Evolutionary conservation across 2,888 invertebrate genomes (phyloP), one percentile per base, ranked within the genome.

Genomic region (Trissolcus brochymenae): DNA sequence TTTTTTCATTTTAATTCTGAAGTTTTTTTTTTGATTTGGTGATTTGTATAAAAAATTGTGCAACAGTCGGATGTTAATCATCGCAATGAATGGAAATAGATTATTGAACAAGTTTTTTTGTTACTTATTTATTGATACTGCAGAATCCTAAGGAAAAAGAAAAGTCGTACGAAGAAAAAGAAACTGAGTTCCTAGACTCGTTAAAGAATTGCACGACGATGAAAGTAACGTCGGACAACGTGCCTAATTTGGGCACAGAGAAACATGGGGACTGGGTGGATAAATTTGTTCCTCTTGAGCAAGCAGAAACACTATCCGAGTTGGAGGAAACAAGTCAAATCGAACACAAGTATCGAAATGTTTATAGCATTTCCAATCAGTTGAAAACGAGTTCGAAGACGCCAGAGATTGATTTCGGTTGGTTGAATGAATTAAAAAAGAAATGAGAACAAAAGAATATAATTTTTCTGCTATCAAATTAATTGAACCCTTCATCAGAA

Each of bases 291-390:
- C 35, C 35, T 35, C 41, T 43, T 14, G 62, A 60, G 13, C 19
- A 51, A 0, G 72, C 57, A 61, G 65, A 66, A 51, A 61, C 21
- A 46, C 7, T 51, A 17, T 43, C 56, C 35, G 40, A 59, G 43
- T 14, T 17, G 60, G 19, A 78, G 56, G 55, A 78, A 65, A 72
- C 13, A 17, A 54, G 76, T 25, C 17, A 78, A 72, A 66, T 55
- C 4, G 82, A 85, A 21, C 82, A 81, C 79, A 86, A 83, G 66
- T 82, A 79, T 49, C 82, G 76, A 68, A 86, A 84, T 80, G 72
- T 82, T 6, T 84, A 83, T 65, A 84, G 83, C 62, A 59, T 84
- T 35, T 80, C 85, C 3, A 82, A 80, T 56, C 64, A 17, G 54
- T 21, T 35, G 43, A 59, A 41, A 43, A 25, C 61, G 46, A 75